A percentile compares a stretch with the other conserved stretches of the same genome.
These are phyloP conservation scores for Anolis carolinensis DNA, from an alignment of 2,113 vertebrate genomes.

Conservation along the genomic window DNA sequence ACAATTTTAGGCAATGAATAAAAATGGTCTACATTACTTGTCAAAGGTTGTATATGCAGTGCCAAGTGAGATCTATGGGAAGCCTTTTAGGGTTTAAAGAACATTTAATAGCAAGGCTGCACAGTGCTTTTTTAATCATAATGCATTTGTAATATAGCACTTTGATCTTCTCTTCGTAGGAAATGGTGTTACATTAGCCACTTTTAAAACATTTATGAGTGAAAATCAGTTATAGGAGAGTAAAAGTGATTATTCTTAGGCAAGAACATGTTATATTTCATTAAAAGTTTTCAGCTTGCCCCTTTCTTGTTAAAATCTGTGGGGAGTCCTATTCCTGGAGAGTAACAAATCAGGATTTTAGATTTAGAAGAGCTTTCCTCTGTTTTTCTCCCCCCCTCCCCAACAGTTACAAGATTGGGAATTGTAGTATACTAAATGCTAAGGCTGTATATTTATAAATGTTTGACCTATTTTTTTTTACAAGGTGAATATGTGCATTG, in stretches of 20 bases:
- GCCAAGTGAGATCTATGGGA: conserved; percentile 99
- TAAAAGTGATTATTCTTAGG: conserved; percentile 88
- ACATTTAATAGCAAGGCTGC: conserved; percentile 96
- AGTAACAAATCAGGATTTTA: conserved; percentile 82
- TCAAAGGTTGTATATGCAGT: conserved; percentile 99
- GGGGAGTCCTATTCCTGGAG: conserved; percentile 81
- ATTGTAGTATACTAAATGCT: conserved; percentile 74
- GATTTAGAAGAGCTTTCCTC: conserved; percentile 72
- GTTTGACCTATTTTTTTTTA: conserved; percentile 47
- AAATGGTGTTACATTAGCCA: conserved; percentile 89
- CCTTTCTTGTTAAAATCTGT: conserved; percentile 85
- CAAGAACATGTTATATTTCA: conserved; percentile 84
- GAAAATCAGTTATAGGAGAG: conserved; percentile 86
- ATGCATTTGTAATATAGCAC: conserved; percentile 94
- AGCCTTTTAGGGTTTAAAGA: conserved; percentile 98
- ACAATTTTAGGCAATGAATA: conserved; percentile 99
- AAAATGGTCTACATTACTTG: conserved; percentile 99
- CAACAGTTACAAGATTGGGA: conserved; percentile 71
- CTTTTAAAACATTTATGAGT: conserved; percentile 87
- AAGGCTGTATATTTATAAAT: conserved; percentile 74
- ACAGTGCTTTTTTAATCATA: conserved; percentile 91
- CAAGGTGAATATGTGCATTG: conserved; percentile 50
- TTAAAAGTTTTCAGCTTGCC: conserved; percentile 85
- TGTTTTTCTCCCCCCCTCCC: conserved; percentile 62
- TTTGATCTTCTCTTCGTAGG: conserved; percentile 89